Evolutionary conservation across 2,888 invertebrate species (phyloP), one percentile per base, ranked within the genome.

Genomic region (Falcaria lacertinaria): DNA sequence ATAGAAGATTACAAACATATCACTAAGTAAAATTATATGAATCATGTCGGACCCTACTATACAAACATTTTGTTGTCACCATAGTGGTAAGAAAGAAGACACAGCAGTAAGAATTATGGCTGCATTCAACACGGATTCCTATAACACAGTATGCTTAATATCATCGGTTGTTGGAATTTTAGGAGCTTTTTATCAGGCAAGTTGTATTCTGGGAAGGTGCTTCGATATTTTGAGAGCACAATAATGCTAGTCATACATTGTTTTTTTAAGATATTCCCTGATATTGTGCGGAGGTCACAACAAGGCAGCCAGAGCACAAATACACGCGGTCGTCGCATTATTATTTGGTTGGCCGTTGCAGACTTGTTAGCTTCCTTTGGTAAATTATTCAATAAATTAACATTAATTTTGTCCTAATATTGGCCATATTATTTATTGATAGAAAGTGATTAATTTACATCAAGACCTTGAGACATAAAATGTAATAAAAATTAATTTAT

Each of bases 31-130:
- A 11, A 19, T n/a, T 1, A 19, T n/a, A 16, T 14, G 3, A 8
- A 37, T 22, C 16, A 37, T 37, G 95, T 94, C 95, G 28, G 95
- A 95, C 80, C 95, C 96, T 42, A 95, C 95, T 33, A 94, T 95
- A 63, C 95, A 96, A 89, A 95, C 95, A 11, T 94, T 95, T 73
- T 94, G 94, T 74, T 96, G 96, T 69, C 93, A 94, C 68, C 92
- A 93, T 57, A 90, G 91, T 41, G 91, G 91, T 13, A 92, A 92
- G 64, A 90, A 90, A 45, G 91, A 91, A 48, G 92, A 93, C 63
- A 89, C 92, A 67, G 91, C 93, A 16, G 82, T 93, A 6, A 86
- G 88, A 64, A 91, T 94, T 46, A 93, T 94, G 91, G 83, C 91
- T 51, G 93, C 94, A 78, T 95, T 95, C 67, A 93, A 95, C 71